These are phyloP conservation scores for Blera fallax DNA, from an alignment of 2,888 invertebrate genomes.

Conservation along the genomic window DNA sequence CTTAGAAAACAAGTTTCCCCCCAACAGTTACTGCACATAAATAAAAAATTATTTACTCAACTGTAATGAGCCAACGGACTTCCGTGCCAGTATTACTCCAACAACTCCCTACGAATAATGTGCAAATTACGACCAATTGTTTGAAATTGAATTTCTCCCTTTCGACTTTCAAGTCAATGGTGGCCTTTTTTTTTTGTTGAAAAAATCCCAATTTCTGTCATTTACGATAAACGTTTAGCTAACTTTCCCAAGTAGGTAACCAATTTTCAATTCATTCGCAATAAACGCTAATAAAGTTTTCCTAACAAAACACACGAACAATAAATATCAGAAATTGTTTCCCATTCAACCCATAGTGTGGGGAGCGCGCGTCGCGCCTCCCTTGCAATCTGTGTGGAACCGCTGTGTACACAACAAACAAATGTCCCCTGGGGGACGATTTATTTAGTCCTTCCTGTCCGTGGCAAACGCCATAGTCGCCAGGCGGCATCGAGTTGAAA, in stretches of 20 bases:
- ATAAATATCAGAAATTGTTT: conserved; percentile 64
- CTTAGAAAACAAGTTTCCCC: no score
- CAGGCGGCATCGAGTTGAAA: conserved; percentile 2
- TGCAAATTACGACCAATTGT: conserved; percentile 23
- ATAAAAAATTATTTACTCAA: no score
- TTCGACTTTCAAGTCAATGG: conserved; percentile 13
- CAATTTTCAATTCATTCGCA: conserved; percentile 70
- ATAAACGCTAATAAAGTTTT: conserved; percentile 66
- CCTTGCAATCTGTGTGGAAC: conserved; percentile 39
- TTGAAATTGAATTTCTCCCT: conserved; percentile 28
- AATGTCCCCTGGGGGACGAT: conserved; percentile 64
- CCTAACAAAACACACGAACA: conserved; percentile 47
- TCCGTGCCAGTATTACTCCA: no score
- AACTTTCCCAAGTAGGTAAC: conserved; percentile 18
- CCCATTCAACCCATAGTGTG: conserved; percentile 29
- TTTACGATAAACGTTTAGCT: conserved; percentile 36
- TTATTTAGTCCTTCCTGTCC: conserved; percentile 65
- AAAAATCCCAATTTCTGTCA: conserved; percentile 24
- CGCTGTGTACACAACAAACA: conserved; percentile 53
- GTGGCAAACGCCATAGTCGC: conserved; percentile 35
- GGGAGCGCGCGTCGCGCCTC: neutral
- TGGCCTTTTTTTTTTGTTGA: neutral
- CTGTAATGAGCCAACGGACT: neutral
- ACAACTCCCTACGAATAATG: neutral
- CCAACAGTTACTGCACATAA: no score